These are phyloP conservation scores for Sebastes elongatus DNA, from an alignment of 2,797 vertebrate species.

Conservation along the genomic window DNA sequence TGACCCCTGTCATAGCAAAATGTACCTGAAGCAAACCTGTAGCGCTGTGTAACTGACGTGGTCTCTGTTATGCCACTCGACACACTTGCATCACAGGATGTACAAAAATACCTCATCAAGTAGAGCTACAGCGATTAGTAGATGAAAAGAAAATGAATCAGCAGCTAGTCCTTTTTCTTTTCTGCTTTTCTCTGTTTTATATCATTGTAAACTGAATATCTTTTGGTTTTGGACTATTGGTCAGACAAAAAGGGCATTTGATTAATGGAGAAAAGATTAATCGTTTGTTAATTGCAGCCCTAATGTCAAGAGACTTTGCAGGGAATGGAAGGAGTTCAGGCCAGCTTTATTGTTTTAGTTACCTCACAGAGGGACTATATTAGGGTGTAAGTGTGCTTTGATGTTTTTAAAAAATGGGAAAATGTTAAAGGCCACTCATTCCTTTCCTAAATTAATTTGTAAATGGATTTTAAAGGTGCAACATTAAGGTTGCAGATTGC, in stretches of 20 bases:
- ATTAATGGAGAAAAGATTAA: background rate
- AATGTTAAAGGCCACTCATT: background rate
- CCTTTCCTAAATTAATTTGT: background rate
- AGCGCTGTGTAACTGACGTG: background rate
- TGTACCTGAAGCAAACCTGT: background rate
- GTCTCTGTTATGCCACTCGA: background rate
- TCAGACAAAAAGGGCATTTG: too few species aligned
- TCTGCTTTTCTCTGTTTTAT: background rate
- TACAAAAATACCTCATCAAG: background rate
- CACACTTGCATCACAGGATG: background rate
- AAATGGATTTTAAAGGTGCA: background rate
- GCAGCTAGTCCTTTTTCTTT: background rate
- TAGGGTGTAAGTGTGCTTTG: background rate
- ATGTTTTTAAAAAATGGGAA: background rate
- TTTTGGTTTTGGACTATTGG: background rate
- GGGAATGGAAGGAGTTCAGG: background rate
- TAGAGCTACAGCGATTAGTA: background rate
- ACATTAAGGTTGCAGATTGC: too few species aligned
- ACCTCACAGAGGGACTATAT: background rate
- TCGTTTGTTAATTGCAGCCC: background rate
- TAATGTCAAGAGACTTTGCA: background rate
- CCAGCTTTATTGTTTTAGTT: background rate
- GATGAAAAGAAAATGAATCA: background rate
- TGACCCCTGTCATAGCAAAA: constrained; percentile 12
- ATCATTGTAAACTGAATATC: background rate